A percentile compares a stretch with the other conserved stretches of the same genome.
Conservation (phyloP, 2,797 vertebrate species). For the Loriculus beryllinus region DNA sequence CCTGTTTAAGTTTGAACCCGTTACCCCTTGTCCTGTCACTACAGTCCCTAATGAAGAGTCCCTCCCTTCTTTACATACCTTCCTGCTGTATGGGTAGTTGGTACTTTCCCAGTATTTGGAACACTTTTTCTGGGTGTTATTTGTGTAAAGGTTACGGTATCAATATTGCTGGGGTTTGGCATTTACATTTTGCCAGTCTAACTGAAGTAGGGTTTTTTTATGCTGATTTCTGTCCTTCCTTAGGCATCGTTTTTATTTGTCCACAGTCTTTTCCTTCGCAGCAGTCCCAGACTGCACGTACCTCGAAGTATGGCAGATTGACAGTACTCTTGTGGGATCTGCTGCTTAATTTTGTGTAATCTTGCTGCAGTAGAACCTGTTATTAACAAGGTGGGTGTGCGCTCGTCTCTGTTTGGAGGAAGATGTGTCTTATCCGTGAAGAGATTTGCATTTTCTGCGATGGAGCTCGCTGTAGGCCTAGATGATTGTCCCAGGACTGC, state of each 20-base stretch:
- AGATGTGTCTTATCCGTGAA: neutral
- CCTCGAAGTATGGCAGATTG: neutral
- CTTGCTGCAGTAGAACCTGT: neutral
- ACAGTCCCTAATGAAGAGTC: too few species aligned
- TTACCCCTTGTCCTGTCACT: too few species aligned
- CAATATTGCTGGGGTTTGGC: neutral
- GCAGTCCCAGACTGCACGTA: accelerated
- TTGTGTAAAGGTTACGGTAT: neutral
- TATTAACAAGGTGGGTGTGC: conserved; percentile 9
- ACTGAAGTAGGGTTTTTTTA: neutral
- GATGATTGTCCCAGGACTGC: conserved; percentile 2
- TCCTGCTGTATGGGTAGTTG: neutral
- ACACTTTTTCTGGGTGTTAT: neutral
- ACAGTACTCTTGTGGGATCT: neutral
- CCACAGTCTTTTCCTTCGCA: neutral
- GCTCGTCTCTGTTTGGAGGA: neutral
- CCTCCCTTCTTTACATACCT: neutral
- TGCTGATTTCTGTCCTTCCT: neutral
- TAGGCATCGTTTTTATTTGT: neutral
- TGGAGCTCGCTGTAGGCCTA: neutral
- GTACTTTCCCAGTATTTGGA: neutral
- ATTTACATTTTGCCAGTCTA: neutral
- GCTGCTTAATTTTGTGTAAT: neutral
- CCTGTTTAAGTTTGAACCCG: too few species aligned
- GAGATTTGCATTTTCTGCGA: conserved; percentile 33